Evolutionary conservation across 2,888 invertebrate species (phyloP), one percentile per base, ranked within the genome.

Genomic region (Rhodophaea formosa): DNA sequence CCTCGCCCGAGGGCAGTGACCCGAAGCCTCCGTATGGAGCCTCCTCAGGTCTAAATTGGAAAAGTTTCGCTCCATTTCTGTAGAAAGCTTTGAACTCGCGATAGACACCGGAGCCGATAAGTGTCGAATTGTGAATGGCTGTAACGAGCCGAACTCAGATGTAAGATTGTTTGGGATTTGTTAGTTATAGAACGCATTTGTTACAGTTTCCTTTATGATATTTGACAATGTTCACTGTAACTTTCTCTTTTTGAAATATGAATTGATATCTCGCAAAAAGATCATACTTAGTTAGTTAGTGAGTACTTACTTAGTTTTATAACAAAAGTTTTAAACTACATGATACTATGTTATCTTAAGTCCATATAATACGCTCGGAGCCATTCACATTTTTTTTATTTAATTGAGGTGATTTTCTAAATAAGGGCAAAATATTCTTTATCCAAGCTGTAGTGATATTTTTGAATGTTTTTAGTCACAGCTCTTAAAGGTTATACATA

Each of bases 41-140:
- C 58, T 57, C 56, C 51, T 60, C 61, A 61, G 64, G 67, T 67
- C 67, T 62, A 77, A 79, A 79, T 81, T 80, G 79, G 77, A 77
- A 78, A 80, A 81, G 70, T 80, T 81, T 70, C 59, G 61, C 59
- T 63, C 57, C 67, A 62, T 62, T 59, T 60, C 51, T 61, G 54
- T 57, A 59, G 60, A 59, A 62, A 32, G 23, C 53, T 58, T 45
- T 51, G 51, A 51, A 51, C 35, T 51, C 5, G 35, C 12, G 35
- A 51, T 17, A 51, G 51, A 39, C 51, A 51, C 35, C 51, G 35
- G 35, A 51, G 35, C 12, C 51, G 32, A 51, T 35, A 51, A 39
- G 51, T 51, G 35, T 51, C 51, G 51, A 35, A 39, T 17, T 51
- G 51, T 16, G 51, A 51, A 51, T 47, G 30, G 35, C 32, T 15